These are phyloP conservation scores for Heptranchias perlo DNA, from an alignment of 2,113 vertebrate species.

Conservation along the genomic window DNA sequence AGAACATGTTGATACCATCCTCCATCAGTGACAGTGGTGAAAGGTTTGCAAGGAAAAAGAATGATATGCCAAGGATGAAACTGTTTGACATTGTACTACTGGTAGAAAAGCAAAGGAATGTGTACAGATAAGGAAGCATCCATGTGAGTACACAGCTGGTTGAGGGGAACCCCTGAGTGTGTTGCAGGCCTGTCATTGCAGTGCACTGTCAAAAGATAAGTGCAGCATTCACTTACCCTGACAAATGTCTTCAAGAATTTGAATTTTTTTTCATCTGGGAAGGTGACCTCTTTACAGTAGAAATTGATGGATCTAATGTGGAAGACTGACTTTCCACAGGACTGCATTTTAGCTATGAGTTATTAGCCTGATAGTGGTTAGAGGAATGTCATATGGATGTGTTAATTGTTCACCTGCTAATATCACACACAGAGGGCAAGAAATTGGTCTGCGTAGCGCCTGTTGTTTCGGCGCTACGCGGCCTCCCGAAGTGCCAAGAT, in stretches of 20 bases:
- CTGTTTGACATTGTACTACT: background rate
- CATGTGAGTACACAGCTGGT: background rate
- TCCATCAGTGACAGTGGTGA: background rate
- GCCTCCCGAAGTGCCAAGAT: no score
- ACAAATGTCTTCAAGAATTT: background rate
- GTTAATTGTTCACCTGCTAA: background rate
- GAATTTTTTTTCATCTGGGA: background rate
- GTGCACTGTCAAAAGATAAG: background rate
- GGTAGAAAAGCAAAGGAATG: background rate
- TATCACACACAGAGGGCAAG: background rate
- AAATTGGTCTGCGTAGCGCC: no score
- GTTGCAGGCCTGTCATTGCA: background rate
- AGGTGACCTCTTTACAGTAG: background rate
- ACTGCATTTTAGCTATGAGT: background rate
- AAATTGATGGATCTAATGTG: background rate
- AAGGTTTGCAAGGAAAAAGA: background rate
- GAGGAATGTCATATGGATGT: background rate
- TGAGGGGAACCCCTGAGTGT: background rate
- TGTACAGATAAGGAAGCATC: background rate
- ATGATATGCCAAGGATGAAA: background rate
- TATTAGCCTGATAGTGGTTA: background rate
- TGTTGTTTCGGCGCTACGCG: no score
- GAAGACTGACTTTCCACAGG: background rate
- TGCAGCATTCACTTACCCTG: background rate
- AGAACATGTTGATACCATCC: background rate